Evolutionary conservation across 2,113 vertebrate species (phyloP).

Genomic region (Rhagologus leucostigma): DNA sequence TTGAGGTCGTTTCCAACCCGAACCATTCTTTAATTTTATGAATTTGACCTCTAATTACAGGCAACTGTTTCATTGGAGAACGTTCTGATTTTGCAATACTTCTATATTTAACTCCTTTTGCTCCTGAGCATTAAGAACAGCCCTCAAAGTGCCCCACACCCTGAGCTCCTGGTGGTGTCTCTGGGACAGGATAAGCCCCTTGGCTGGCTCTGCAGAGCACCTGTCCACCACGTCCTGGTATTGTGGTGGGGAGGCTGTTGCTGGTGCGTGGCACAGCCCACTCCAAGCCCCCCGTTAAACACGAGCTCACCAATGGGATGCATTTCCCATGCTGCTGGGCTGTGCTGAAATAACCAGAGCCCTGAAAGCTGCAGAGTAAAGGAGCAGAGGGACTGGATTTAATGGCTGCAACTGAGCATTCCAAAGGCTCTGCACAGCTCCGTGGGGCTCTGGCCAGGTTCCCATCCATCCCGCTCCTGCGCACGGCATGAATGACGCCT

Average conservation of each 20-base stretch:
- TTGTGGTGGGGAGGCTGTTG: background rate
- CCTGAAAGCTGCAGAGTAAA: background rate
- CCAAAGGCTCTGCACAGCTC: background rate
- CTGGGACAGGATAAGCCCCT: background rate
- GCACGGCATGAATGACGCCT: accelerated
- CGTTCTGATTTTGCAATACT: background rate
- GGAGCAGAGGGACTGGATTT: background rate
- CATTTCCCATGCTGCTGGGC: background rate
- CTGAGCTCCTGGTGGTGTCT: background rate
- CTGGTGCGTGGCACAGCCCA: background rate
- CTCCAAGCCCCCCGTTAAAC: background rate
- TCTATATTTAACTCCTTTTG: background rate
- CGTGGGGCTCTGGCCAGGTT: background rate
- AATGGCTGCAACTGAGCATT: background rate
- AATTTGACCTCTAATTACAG: background rate
- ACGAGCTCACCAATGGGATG: background rate
- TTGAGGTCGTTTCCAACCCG: background rate
- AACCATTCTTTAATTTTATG: background rate
- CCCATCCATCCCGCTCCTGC: background rate
- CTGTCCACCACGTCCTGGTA: background rate
- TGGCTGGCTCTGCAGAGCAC: background rate
- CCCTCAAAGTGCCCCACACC: background rate
- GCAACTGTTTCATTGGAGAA: background rate
- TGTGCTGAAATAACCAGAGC: background rate
- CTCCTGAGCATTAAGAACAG: background rate